phyloP scores from a whole-genome alignment of 35 echinoderm and acorn worm species.

The Stichopus chloronotus region DNA sequence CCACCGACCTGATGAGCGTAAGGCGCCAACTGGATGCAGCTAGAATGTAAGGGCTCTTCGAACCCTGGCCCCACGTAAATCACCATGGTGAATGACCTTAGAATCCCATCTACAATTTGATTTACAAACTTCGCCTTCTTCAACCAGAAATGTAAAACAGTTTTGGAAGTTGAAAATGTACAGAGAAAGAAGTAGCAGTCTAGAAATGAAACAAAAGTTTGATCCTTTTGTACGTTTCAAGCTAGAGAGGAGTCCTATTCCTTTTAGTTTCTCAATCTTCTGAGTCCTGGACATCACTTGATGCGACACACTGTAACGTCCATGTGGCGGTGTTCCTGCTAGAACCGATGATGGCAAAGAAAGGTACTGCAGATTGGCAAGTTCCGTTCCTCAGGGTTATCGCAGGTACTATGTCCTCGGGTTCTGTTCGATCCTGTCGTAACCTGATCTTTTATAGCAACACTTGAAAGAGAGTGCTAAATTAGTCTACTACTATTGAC shows the following conservation, averaged over 20 bases:
- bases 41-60: slow-evolving; percentile 6
- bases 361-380: too few species aligned
- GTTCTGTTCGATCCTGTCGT: neutral
- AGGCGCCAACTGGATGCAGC: slow-evolving; percentile 67
- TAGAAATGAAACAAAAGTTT: too few species aligned
- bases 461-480: neutral
- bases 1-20: slow-evolving; percentile 96
- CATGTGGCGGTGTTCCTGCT: too few species aligned
- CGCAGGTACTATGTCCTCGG: too few species aligned
- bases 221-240: too few species aligned
- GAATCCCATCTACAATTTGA: slow-evolving; percentile 1
- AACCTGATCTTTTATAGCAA: neutral
- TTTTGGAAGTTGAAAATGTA: neutral
- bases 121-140: neutral
- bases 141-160: neutral
- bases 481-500: neutral
- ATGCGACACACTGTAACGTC: too few species aligned
- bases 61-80: neutral
- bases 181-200: neutral
- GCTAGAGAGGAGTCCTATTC: too few species aligned
- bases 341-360: too few species aligned
- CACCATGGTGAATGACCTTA: slow-evolving; percentile 27
- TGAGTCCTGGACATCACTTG: too few species aligned
- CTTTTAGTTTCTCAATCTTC: too few species aligned
- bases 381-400: too few species aligned